These are phyloP conservation scores for Halcyon leucocephala DNA, from an alignment of 2,797 vertebrate genomes.

Conservation along the genomic window DNA sequence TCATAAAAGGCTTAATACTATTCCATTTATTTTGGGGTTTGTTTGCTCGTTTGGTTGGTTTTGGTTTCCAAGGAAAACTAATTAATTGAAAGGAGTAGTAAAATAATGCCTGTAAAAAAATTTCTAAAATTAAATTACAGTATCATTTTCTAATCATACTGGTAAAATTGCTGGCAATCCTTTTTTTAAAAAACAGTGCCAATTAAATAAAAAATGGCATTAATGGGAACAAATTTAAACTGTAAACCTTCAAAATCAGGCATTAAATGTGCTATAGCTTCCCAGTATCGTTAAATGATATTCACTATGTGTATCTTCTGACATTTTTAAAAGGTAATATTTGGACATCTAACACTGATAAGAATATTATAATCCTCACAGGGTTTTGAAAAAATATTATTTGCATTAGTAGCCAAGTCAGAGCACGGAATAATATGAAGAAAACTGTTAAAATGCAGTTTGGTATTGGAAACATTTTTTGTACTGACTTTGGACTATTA, in stretches of 20 bases:
- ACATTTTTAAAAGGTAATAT: conserved; percentile 13
- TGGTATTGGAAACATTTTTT: neutral
- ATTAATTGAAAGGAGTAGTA: neutral
- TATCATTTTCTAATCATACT: neutral
- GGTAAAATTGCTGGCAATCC: neutral
- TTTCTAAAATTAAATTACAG: neutral
- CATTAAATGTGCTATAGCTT: neutral
- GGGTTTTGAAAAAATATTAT: neutral
- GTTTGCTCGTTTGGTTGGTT: neutral
- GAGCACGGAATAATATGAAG: neutral
- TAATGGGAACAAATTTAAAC: neutral
- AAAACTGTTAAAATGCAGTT: neutral
- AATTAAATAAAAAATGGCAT: neutral
- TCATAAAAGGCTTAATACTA: neutral
- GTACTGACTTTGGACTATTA: neutral
- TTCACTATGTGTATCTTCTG: neutral
- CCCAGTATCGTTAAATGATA: neutral
- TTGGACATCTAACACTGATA: neutral
- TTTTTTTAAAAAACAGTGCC: neutral
- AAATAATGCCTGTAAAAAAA: neutral
- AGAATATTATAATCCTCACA: neutral
- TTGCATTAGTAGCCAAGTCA: neutral
- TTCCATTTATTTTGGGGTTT: neutral
- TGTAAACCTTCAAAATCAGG: neutral
- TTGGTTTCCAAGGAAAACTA: neutral